A percentile compares a stretch with the other conserved stretches of the same genome.
phyloP scores from a whole-genome alignment of 2,797 vertebrate species.

The Acridotheres tristis region DNA sequence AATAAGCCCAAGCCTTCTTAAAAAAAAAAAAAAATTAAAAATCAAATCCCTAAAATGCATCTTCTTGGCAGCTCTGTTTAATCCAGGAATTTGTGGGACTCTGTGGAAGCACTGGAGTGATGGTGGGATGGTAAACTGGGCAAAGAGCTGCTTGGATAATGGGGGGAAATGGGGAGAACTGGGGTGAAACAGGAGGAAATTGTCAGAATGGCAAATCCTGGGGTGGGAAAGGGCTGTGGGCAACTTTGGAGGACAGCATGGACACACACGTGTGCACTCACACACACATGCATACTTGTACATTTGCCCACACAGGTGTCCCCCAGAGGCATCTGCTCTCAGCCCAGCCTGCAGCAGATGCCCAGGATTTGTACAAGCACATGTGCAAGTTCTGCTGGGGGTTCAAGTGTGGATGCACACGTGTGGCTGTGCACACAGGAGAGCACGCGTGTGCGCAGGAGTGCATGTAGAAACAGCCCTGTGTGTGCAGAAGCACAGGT shows the following conservation, averaged over 20 bases:
- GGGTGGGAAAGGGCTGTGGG: neutral
- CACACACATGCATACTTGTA: accelerated
- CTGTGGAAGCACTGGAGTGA: neutral
- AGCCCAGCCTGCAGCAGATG: neutral
- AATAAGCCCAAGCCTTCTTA: neutral
- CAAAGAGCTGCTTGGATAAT: neutral
- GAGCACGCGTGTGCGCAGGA: accelerated
- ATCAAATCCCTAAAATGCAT: neutral
- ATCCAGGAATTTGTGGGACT: neutral
- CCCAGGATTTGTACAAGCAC: neutral
- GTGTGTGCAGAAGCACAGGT: accelerated
- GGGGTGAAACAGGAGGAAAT: neutral
- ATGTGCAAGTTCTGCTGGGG: neutral
- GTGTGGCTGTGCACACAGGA: neutral
- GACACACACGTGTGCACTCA: neutral
- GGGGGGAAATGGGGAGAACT: too few relatives aligned
- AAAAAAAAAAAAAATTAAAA: neutral
- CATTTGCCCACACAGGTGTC: accelerated
- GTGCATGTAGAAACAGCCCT: too few relatives aligned
- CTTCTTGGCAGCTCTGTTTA: neutral
- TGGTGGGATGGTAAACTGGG: too few relatives aligned
- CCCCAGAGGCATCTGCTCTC: neutral
- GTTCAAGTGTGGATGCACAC: too few relatives aligned
- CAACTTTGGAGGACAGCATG: neutral
- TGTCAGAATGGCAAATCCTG: neutral